Conservation (phyloP, 2,113 vertebrate species). For the Synchiropus splendidus region DNA sequence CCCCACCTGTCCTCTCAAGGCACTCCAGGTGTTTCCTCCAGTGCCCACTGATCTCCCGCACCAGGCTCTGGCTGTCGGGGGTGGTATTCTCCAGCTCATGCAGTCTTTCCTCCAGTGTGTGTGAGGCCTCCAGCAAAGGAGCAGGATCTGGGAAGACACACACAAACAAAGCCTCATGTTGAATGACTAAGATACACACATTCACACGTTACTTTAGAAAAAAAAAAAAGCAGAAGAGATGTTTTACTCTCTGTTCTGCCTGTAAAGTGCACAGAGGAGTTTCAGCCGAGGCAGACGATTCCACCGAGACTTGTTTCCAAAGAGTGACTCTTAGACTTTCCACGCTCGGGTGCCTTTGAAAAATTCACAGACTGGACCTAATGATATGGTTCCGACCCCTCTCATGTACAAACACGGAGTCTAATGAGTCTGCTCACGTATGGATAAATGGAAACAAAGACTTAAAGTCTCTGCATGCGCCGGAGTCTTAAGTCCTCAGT, state of each 20-base stretch:
- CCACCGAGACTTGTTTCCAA: slow-evolving; percentile 52
- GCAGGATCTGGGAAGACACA: slow-evolving; percentile 67
- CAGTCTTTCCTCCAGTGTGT: slow-evolving; percentile 78
- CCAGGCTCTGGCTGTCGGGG: slow-evolving; percentile 60
- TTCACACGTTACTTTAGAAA: slow-evolving; percentile 14
- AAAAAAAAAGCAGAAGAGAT: slow-evolving; percentile 37
- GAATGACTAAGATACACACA: slow-evolving; percentile 13
- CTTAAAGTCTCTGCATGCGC: slow-evolving; percentile 35
- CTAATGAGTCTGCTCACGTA: slow-evolving; percentile 43
- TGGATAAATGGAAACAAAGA: slow-evolving; percentile 33
- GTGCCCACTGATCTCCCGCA: slow-evolving; percentile 69
- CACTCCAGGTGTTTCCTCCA: slow-evolving; percentile 80
- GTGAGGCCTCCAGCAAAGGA: slow-evolving; percentile 80
- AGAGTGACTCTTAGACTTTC: slow-evolving; percentile 50
- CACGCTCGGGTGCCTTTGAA: slow-evolving; percentile 45
- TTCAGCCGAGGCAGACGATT: slow-evolving; percentile 42
- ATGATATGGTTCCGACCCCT: slow-evolving; percentile 40
- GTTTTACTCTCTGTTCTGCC: slow-evolving; percentile 29
- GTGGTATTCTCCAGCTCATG: slow-evolving; percentile 75
- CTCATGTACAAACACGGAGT: slow-evolving; percentile 33
- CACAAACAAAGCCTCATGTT: slow-evolving; percentile 34
- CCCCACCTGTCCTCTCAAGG: slow-evolving; percentile 74
- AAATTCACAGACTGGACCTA: slow-evolving; percentile 51
- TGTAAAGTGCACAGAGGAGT: slow-evolving; percentile 40
- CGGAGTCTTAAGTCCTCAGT: slow-evolving; percentile 48